A percentile compares a stretch with the other conserved stretches of the same genome.
Evolutionary conservation across 2,797 vertebrate species (phyloP).

Genomic region (Sphenodon punctatus): DNA sequence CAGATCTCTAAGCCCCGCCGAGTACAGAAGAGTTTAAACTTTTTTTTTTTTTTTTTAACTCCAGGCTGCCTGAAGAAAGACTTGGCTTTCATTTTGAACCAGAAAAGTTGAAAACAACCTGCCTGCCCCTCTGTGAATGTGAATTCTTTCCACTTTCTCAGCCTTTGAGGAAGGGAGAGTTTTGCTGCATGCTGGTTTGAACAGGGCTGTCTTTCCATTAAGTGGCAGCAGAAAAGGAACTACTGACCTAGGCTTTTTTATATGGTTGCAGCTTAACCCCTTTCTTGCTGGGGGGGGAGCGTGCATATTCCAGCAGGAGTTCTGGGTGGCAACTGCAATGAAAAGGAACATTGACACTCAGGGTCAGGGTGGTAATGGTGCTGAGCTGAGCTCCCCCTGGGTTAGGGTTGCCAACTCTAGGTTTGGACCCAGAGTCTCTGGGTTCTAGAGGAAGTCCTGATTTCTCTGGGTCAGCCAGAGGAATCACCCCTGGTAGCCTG

Average conservation of each 20-base stretch:
- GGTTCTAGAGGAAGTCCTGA: too few relatives aligned
- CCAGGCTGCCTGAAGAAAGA: not conserved
- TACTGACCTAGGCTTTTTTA: not conserved
- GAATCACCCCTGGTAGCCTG: too few relatives aligned
- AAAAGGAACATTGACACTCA: not conserved
- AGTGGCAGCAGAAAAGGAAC: not conserved
- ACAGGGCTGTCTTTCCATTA: not conserved
- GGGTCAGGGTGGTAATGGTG: not conserved
- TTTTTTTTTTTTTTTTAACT: not conserved
- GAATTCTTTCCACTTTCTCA: not conserved
- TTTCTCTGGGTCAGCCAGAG: too few relatives aligned
- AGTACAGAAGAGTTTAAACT: not conserved
- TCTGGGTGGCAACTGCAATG: not conserved
- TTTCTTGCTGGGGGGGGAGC: not conserved
- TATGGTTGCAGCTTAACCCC: not conserved
- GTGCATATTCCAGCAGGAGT: not conserved
- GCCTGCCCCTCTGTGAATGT: not conserved
- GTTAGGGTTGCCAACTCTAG: too few relatives aligned
- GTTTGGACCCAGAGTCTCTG: too few relatives aligned
- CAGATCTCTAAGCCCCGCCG: not conserved
- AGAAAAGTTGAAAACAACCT: constrained; percentile 12
- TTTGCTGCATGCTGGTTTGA: not conserved
- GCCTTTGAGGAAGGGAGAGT: not conserved
- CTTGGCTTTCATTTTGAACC: not conserved
- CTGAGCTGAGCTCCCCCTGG: not conserved